Evolutionary conservation across 1,140 invertebrate genomes (phyloP), one percentile per base, ranked within the genome.

Genomic region (Drosophila leontia): DNA sequence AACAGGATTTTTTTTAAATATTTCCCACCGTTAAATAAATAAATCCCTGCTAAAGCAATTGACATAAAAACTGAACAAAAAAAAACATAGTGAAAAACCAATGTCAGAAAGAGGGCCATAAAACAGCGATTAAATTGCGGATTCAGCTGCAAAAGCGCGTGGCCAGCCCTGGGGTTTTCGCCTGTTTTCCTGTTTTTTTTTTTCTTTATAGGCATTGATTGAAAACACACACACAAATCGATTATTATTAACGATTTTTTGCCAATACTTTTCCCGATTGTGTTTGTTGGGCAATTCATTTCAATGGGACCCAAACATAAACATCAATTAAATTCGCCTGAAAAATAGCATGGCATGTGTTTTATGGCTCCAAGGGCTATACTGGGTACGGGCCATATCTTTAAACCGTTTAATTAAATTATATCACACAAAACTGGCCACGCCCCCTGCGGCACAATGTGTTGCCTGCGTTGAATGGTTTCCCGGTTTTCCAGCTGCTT

Each of bases 181-280:
- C 48, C 37, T 48, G 42, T 50, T 65, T 67, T 69, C 26, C 19
- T 70, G 29, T 62, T 65, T 42, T 19, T 26, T 19, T 26, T 47
- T 8, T 5, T 12, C 13, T 72, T 56, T 77, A 82, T 67, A 69
- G 70, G 64, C 77, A 82, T 68, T 90, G 79, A 84, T 87, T 87
- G 80, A 71, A 84, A 70, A 63, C 55, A 62, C 75, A 82, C 83
- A 67, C 80, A 64, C 85, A 82, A 85, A 88, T 88, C 86, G 85
- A 91, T 88, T 85, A 88, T 81, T 85, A 83, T 85, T 81, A 90
- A 85, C 81, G 63, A 75, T 84, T 84, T 87, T 82, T 87, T 80
- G 45, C 58, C 80, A 83, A 77, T 72, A 42, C 61, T 71, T 84
- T 85, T 75, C 39, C 56, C 51, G 35, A 57, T 56, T 57, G 68